Percentiles rank a stretch among this genome's conserved stretches.
These are phyloP conservation scores for Lydus trimaculatus DNA, from an alignment of 2,888 invertebrate genomes.

Conservation along the genomic window DNA sequence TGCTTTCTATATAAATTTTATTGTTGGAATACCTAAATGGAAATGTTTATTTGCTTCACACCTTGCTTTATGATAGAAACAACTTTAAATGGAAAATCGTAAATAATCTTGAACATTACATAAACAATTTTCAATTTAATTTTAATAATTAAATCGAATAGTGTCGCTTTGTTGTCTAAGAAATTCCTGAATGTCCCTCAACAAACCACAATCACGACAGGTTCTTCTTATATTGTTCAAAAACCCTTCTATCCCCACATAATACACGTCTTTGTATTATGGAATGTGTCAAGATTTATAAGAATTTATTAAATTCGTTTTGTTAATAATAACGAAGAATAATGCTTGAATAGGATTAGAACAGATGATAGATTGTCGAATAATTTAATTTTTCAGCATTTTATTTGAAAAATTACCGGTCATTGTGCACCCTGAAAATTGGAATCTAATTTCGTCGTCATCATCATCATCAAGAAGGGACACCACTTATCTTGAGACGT, in stretches of 20 bases:
- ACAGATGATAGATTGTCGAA: not conserved
- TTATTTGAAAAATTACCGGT: not conserved
- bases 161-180: not conserved
- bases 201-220: not conserved
- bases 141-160: not conserved
- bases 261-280: not conserved
- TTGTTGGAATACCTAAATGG: not conserved
- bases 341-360: not conserved
- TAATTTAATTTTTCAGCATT: not conserved
- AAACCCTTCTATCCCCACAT: conserved; percentile 1
- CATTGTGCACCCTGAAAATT: not conserved
- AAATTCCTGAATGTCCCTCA: not conserved
- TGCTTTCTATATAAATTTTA: not conserved
- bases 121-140: not conserved
- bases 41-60: not conserved
- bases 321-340: not conserved
- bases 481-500: not conserved
- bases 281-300: conserved; percentile 6
- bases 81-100: not conserved
- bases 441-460: not conserved
- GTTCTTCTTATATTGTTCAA: not conserved
- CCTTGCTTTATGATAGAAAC: not conserved
- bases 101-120: not conserved
- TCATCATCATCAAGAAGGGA: conserved; percentile 1
- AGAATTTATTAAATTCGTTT: conserved; percentile 6